Percentiles rank a stretch among this genome's conserved stretches.
Conservation (phyloP, 2,888 invertebrate species). For the Leucophenga montana region DNA sequence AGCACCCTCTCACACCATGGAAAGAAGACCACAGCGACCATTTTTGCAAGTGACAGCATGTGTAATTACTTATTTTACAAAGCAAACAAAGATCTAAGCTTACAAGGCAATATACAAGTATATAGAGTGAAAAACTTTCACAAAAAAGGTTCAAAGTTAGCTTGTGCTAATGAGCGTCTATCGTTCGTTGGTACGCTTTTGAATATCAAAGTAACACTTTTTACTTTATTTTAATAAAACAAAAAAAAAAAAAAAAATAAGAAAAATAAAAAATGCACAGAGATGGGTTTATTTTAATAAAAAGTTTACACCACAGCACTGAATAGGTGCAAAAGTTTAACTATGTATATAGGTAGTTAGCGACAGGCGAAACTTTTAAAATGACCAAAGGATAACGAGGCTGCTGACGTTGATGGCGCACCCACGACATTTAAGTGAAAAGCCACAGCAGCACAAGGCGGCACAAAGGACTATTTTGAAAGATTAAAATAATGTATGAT, state of each 20-base stretch:
- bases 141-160: neutral
- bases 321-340: too few relatives aligned
- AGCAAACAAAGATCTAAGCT: slow-evolving; percentile 16
- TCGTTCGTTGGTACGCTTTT: slow-evolving; percentile 5
- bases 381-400: too few relatives aligned
- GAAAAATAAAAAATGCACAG: neutral
- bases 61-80: slow-evolving; percentile 11
- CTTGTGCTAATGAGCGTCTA: slow-evolving; percentile 1
- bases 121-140: neutral
- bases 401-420: too few relatives aligned
- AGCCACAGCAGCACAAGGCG: too few relatives aligned
- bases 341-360: too few relatives aligned
- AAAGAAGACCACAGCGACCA: neutral
- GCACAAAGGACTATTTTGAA: too few relatives aligned
- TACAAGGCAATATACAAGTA: neutral
- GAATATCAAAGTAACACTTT: slow-evolving; percentile 29
- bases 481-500: too few relatives aligned
- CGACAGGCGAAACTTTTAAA: too few relatives aligned
- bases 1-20: too few relatives aligned
- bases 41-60: slow-evolving; percentile 20
- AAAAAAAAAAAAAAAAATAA: neutral
- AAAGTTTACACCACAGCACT: neutral
- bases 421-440: too few relatives aligned
- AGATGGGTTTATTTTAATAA: slow-evolving; percentile 1
- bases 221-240: neutral